Base-by-base conservation (phyloP, 2,113 vertebrate genomes). In the Stigmatopora argus region DNA sequence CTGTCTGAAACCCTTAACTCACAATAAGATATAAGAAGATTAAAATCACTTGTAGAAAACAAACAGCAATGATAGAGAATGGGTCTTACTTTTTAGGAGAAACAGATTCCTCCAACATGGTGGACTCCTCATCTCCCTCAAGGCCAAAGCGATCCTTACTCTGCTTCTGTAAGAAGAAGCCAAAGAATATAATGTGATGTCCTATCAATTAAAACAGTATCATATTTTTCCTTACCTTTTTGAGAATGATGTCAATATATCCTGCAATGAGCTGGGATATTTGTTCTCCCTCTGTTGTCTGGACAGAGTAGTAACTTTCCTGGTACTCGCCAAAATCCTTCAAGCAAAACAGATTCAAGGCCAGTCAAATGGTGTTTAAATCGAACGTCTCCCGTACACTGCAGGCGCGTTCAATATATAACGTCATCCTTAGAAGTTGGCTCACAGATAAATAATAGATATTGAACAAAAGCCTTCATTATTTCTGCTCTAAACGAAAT, bases 311-410 rank as follows among this genome's bases (percentile, higher is more conserved):
- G 87, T 99, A 99, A 84, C 97, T 98, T 83, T 98, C 96, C 83
- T 99, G 96, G 88, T 99, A 99, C 79, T 99, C 97, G 13, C 97
- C 97, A 80, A 99, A 99, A 90, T 99, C 97, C 97, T 99, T 56
- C 7, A 48, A 70, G 18, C 26, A 77, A 11, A 73, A n/a, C 19
- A 68, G 48, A 67, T 62, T 78, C 47, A 72, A 56, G 34, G 11
- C 12, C 62, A 65, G 48, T 7, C 13, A 60, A 62, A 41, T 63
- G 17, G 17, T 55, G 10, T 49, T 62, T 61, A 57, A 62, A 26
- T 58, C 41, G 17, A 60, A 52, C 47, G 68, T 58, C 41, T n/a
- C 49, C 59, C 51, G 34, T 31, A 38, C 44, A 59, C 15, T 68
- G 23, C 19, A 55, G 35, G 60, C 47, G 41, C 23, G 44, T 56